Evolutionary conservation across 2,888 invertebrate genomes (phyloP).

Genomic region (Leptinotarsa juncta): DNA sequence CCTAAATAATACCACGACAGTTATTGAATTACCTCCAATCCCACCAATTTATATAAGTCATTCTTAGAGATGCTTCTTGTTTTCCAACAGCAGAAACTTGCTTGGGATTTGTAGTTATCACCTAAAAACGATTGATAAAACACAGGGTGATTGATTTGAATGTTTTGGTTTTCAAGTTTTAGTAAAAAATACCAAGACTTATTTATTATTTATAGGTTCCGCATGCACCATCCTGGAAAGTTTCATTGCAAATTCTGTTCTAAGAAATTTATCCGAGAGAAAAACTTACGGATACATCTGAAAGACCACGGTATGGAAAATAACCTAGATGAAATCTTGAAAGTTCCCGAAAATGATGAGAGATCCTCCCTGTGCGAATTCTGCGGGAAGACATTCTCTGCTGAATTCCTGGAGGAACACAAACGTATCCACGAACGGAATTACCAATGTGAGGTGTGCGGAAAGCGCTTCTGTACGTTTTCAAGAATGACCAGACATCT

Average conservation of each 20-base stretch:
- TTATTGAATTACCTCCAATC: no score
- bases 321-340: no score
- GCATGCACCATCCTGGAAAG: background rate
- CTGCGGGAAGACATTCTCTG: background rate
- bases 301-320: background rate
- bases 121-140: no score
- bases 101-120: no score
- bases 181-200: no score
- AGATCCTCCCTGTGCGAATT: background rate
- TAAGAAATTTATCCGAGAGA: background rate
- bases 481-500: background rate
- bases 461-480: background rate
- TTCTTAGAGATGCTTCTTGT: no score
- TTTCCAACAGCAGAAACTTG: no score
- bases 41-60: no score
- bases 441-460: slow-evolving; percentile 5
- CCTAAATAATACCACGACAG: no score
- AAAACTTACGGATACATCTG: background rate
- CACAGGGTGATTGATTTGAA: no score
- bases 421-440: background rate
- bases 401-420: background rate
- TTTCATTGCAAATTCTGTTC: background rate
- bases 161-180: no score
- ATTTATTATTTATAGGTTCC: background rate
- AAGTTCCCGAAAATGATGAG: background rate